Evolutionary conservation across 2,797 vertebrate genomes (phyloP).

Genomic region (Catharus ustulatus): DNA sequence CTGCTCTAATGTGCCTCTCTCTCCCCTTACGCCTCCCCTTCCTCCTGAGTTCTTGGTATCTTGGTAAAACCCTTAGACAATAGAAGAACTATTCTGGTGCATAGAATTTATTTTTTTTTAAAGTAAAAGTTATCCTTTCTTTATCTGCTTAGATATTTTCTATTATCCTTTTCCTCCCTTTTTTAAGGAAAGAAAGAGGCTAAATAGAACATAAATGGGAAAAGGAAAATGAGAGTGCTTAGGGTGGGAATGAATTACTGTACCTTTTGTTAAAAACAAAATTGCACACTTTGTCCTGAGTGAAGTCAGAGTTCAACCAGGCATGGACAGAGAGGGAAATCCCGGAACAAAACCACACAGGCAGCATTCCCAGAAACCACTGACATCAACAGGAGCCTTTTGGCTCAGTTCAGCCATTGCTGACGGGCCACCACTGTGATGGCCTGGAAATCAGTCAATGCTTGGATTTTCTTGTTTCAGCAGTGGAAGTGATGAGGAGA

Average conservation of each 20-base stretch:
- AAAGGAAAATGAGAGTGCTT: not conserved
- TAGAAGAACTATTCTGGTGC: not conserved
- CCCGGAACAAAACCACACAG: conserved; percentile 28
- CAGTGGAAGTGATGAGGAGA: not conserved
- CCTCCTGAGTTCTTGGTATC: not conserved
- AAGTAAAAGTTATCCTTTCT: not conserved
- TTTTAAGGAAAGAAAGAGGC: not conserved
- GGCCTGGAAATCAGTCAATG: conserved; percentile 44
- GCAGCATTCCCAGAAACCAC: conserved; percentile 55
- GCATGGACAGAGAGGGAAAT: conserved; percentile 24
- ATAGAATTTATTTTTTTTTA: not conserved
- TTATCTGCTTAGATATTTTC: not conserved
- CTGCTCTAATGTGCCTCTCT: conserved; percentile 18
- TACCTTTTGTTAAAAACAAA: not conserved
- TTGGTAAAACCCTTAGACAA: not conserved
- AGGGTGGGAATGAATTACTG: not conserved
- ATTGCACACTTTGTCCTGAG: not conserved
- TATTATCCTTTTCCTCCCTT: not conserved
- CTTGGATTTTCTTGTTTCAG: not conserved
- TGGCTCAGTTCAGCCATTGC: not conserved
- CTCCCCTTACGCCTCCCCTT: not conserved
- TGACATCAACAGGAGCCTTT: conserved; percentile 30
- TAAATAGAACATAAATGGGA: not conserved
- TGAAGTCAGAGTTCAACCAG: conserved; percentile 13
- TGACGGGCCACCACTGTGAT: not conserved